Conservation (phyloP, 2,888 invertebrate genomes). For the Endomychus coccineus region DNA sequence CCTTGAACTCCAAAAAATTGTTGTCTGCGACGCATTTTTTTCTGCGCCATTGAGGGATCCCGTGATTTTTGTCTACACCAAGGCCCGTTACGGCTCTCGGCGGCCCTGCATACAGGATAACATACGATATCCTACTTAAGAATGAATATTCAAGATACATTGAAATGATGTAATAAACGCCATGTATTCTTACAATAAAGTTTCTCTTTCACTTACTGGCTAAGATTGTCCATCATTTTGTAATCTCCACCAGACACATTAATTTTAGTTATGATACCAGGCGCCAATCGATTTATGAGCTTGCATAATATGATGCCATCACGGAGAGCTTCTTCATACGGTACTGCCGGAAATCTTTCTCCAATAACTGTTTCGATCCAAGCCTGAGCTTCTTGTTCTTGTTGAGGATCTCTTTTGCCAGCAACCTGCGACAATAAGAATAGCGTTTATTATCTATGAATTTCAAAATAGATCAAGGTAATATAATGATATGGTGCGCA, state of each 20-base stretch:
- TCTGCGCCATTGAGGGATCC: no score
- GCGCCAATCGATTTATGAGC: constrained; percentile 80
- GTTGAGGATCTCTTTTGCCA: constrained; percentile 71
- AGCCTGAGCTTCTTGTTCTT: constrained; percentile 71
- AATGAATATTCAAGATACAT: background rate
- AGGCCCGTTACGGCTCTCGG: no score
- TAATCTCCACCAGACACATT: constrained; percentile 84
- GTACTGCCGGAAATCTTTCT: constrained; percentile 62
- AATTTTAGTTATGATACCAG: constrained; percentile 77
- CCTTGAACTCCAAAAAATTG: no score
- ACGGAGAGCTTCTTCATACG: constrained; percentile 72
- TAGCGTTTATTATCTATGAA: no score
- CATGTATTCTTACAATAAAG: no score
- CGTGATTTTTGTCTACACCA: no score
- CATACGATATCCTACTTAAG: no score
- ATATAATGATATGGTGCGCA: no score
- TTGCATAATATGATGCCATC: constrained; percentile 83
- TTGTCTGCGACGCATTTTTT: no score
- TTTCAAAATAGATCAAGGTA: no score
- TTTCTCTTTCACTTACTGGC: constrained; percentile 63
- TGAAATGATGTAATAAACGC: no score
- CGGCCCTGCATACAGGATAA: no score
- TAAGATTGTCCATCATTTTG: constrained; percentile 94
- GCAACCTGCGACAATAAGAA: constrained; percentile 73
- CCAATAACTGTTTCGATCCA: constrained; percentile 83